Percentiles rank a stretch among this genome's conserved stretches.
Conservation (phyloP, 2,797 vertebrate species). For the Chromis chromis region DNA sequence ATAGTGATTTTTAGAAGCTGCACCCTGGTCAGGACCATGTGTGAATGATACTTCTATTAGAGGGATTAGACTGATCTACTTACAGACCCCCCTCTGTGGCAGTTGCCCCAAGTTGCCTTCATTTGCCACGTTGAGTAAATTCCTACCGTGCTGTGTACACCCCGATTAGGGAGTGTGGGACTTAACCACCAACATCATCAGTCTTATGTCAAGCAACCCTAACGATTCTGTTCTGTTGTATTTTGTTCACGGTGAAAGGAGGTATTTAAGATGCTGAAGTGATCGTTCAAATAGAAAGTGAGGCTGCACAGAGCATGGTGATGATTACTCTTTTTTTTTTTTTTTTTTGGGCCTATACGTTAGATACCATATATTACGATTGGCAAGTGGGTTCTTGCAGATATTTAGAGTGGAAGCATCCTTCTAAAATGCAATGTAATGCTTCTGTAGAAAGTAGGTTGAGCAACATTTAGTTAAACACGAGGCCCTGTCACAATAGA, state of each 20-base stretch:
- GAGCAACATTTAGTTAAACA: constrained; percentile 33
- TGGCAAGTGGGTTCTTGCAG: neutral
- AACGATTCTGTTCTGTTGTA: constrained; percentile 59
- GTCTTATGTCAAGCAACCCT: constrained; percentile 76
- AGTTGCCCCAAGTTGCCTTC: constrained; percentile 84
- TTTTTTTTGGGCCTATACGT: neutral
- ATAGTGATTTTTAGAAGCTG: constrained; percentile 62
- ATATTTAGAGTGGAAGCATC: constrained; percentile 4
- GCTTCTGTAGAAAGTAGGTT: constrained; percentile 13
- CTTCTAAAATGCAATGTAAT: constrained; percentile 6
- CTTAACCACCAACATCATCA: constrained; percentile 75
- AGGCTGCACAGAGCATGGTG: neutral
- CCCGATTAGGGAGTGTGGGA: constrained; percentile 78
- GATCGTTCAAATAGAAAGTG: constrained; percentile 33
- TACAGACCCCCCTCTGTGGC: constrained; percentile 82
- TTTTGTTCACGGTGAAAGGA: constrained; percentile 63
- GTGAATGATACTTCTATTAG: constrained; percentile 86
- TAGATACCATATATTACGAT: constrained; percentile 6
- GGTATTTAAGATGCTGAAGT: constrained; percentile 49
- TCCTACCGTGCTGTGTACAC: constrained; percentile 80
- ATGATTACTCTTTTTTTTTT: constrained; percentile 7
- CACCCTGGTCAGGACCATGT: constrained; percentile 70
- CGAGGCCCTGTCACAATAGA: constrained; percentile 23
- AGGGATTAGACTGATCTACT: constrained; percentile 85
- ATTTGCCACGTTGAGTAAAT: constrained; percentile 82